Evolutionary conservation across 1,140 invertebrate genomes (phyloP).

Genomic region (Goniozus legneri): DNA sequence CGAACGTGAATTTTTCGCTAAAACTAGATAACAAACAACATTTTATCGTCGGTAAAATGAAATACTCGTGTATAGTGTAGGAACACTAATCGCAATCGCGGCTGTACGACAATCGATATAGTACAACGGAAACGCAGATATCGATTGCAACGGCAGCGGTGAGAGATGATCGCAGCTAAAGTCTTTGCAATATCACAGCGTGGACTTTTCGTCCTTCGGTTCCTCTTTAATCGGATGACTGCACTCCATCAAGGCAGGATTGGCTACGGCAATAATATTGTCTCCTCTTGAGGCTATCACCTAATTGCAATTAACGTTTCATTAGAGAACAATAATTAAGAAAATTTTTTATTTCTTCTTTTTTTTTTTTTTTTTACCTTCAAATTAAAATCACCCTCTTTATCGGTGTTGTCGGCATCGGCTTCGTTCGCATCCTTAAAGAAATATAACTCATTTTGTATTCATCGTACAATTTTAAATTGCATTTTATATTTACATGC

Average conservation of each 20-base stretch:
- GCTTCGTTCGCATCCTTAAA: conserved; percentile 41
- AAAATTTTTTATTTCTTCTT: neutral
- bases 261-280: conserved; percentile 83
- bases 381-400: conserved; percentile 50
- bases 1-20: too few species aligned
- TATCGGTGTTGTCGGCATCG: conserved; percentile 44
- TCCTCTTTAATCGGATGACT: conserved; percentile 51
- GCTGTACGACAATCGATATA: too few species aligned
- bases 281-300: conserved; percentile 79
- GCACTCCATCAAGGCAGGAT: conserved; percentile 68
- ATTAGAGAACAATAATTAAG: conserved; percentile 11
- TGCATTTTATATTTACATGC: conserved; percentile 37
- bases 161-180: neutral
- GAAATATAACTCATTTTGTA: conserved; percentile 11
- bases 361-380: conserved; percentile 34
- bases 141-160: too few species aligned
- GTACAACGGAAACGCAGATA: too few species aligned
- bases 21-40: too few species aligned
- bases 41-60: too few species aligned
- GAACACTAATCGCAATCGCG: too few species aligned
- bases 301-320: conserved; percentile 42
- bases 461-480: neutral
- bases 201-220: conserved; percentile 37
- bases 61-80: too few species aligned
- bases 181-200: conserved; percentile 37